Evolutionary conservation across 2,113 vertebrate species (phyloP).

Genomic region (Pseudolaguvia tuberculata): DNA sequence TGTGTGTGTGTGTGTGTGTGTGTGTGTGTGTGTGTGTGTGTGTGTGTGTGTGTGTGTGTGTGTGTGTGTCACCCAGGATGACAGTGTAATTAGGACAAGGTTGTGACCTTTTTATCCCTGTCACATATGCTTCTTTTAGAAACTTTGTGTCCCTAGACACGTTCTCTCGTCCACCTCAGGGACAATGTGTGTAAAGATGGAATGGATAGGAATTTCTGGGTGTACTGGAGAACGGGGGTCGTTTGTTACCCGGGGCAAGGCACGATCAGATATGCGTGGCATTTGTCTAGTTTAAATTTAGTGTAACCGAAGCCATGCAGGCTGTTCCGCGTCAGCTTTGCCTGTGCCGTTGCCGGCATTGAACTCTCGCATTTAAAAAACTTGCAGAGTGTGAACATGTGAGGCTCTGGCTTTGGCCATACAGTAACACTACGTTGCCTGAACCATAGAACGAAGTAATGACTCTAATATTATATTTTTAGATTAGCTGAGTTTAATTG

Average conservation of each 20-base stretch:
- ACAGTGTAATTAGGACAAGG: not conserved
- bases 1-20: too few species aligned
- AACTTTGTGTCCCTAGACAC: not conserved
- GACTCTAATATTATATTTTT: slow-evolving; percentile 3
- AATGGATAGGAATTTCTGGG: slow-evolving; percentile 3
- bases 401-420: not conserved
- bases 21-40: not conserved
- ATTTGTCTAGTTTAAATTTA: slow-evolving; percentile 81
- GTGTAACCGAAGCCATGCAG: slow-evolving; percentile 74
- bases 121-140: not conserved
- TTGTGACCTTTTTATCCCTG: not conserved
- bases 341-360: slow-evolving; percentile 59
- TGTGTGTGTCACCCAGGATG: not conserved
- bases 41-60: slow-evolving; percentile 12
- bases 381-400: not conserved
- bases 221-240: slow-evolving; percentile 61
- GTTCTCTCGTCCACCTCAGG: not conserved
- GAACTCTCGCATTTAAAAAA: slow-evolving; percentile 53
- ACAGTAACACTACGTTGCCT: not conserved
- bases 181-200: not conserved
- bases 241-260: slow-evolving; percentile 71
- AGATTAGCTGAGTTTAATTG: not conserved
- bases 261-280: slow-evolving; percentile 74
- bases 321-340: slow-evolving; percentile 67
- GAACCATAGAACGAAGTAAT: not conserved